Evolutionary conservation across 2,888 invertebrate species (phyloP), one percentile per base, ranked within the genome.

Genomic region (Nemotelus pantherinus): DNA sequence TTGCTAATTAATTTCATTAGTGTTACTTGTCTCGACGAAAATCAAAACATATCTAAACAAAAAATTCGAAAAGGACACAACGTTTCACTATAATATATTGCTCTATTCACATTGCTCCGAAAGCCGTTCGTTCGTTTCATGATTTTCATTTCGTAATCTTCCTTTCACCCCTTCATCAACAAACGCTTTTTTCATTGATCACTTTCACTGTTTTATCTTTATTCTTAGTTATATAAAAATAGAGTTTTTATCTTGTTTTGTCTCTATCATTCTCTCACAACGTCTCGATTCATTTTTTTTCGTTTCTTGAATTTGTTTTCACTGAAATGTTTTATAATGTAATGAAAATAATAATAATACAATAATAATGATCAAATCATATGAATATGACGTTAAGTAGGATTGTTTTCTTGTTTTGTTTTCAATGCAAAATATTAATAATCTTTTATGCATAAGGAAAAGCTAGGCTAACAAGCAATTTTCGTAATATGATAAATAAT

Each of bases 211-310:
- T 25, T 68, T 50, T 58, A 57, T 60, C 25, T 58, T 48, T 58
- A 47, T 47, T 39, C 47, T 72, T 45, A 71, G 43, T 57, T 25
- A 57, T 72, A 67, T 63, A 74, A 48, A 76, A 76, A 76, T 65
- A 76, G 53, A 76, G 65, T 76, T 63, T 67, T 68, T 74, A 41
- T 74, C 47, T 74, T 47, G 25, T 25, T 25, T 25, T 25, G 25
- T 25, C 25, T 25, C 25, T 25, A 25, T 25, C 60, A 74, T 58
- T 74, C 60, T 58, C 25, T 74, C 47, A 47, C 60, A 48, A 43
- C 39, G 48, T 60, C 47, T 68, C 25, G 41, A 50, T 68, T 68
- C 4, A 7, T 44, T 64, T 64, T 60, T 60, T 25, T 60, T 60
- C 25, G 5, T 60, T 60, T 25, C 25, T 25, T 25, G 25, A 25